A percentile compares a stretch with the other conserved stretches of the same genome.
These are phyloP conservation scores for Sarotherodon lohbergeri DNA, from an alignment of 2,113 vertebrate species.

Conservation along the genomic window DNA sequence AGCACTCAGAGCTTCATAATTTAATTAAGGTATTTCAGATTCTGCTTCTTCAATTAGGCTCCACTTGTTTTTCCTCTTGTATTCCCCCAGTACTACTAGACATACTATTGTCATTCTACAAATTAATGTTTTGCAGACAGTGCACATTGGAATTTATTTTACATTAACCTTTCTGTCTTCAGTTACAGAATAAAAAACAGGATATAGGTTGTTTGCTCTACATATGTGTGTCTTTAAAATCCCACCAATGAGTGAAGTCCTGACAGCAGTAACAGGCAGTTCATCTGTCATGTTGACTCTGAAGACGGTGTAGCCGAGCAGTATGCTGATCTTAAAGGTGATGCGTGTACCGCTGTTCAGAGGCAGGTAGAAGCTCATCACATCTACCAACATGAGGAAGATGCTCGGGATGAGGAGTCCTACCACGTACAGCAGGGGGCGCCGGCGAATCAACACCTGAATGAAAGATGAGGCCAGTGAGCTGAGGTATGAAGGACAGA, in stretches of 20 bases:
- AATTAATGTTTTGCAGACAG: background rate
- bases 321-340: constrained; percentile 79
- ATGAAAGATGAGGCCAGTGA: background rate
- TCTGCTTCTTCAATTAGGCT: background rate
- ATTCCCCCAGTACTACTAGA: background rate
- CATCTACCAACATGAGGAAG: constrained; percentile 82
- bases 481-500: background rate
- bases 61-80: background rate
- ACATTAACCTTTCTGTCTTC: background rate
- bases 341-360: constrained; percentile 77
- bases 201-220: background rate
- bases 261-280: constrained; percentile 68
- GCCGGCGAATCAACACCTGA: constrained; percentile 81
- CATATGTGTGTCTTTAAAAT: background rate
- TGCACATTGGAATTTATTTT: background rate
- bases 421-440: constrained; percentile 80
- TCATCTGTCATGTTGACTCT: constrained; percentile 79
- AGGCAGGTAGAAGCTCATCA: constrained; percentile 83
- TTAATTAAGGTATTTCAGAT: background rate
- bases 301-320: constrained; percentile 86
- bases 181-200: background rate
- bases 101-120: background rate
- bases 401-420: constrained; percentile 81
- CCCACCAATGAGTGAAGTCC: constrained; percentile 79
- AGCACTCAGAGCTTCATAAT: background rate